A percentile compares a stretch with the other conserved stretches of the same genome.
Evolutionary conservation across 2,888 invertebrate species (phyloP).

Genomic region (Xanthostigma xanthostigma): DNA sequence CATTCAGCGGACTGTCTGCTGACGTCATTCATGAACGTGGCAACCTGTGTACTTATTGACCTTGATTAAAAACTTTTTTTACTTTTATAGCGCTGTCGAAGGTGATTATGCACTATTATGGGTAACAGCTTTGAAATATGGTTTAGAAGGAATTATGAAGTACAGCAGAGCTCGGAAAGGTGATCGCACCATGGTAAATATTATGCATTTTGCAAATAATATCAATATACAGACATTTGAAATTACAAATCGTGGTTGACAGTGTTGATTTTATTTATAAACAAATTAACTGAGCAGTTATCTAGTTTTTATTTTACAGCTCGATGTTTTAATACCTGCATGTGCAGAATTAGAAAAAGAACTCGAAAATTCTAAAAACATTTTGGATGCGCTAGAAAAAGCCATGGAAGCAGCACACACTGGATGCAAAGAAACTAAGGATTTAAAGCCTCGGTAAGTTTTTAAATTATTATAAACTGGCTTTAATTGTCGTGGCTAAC

Average conservation of each 20-base stretch:
- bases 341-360: slow-evolving; percentile 27
- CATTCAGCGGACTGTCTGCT: no score
- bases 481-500: background rate
- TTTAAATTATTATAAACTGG: background rate
- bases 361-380: slow-evolving; percentile 16
- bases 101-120: slow-evolving; percentile 27
- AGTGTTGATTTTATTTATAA: background rate
- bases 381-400: slow-evolving; percentile 23
- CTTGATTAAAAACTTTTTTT: background rate
- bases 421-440: slow-evolving; percentile 34
- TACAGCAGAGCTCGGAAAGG: slow-evolving; percentile 61
- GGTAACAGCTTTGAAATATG: slow-evolving; percentile 37
- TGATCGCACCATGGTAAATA: slow-evolving; percentile 56
- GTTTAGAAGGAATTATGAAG: slow-evolving; percentile 42
- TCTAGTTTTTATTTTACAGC: slow-evolving; percentile 23
- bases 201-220: no score
- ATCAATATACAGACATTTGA: no score
- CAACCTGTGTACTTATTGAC: no score
- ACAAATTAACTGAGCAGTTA: background rate
- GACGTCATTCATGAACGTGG: no score
- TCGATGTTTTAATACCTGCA: slow-evolving; percentile 39
- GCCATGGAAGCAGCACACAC: slow-evolving; percentile 29
- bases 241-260: no score
- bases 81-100: slow-evolving; percentile 21
- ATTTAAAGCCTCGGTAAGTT: slow-evolving; percentile 38